Conservation (phyloP, 2,888 invertebrate genomes). For the Anoncus sp. region DNA sequence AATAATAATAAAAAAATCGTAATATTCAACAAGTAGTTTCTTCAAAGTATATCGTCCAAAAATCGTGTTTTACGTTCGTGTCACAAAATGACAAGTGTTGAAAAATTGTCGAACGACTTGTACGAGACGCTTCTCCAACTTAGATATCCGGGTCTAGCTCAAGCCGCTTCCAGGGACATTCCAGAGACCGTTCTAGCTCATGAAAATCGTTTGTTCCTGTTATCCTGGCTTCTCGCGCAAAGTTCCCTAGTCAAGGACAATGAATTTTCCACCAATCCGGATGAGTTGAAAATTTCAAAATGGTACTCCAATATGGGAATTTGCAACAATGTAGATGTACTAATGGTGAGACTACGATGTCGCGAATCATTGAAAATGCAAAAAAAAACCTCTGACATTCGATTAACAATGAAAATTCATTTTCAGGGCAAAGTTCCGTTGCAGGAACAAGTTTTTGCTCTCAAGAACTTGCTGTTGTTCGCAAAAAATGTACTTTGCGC, state of each 20-base stretch:
- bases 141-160: constrained; percentile 76
- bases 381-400: not conserved
- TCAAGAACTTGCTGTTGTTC: constrained; percentile 70
- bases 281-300: constrained; percentile 65
- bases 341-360: constrained; percentile 70
- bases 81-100: constrained; percentile 54
- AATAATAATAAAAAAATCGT: too few relatives aligned
- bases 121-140: constrained; percentile 71
- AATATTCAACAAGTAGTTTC: not conserved
- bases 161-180: constrained; percentile 65
- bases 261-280: constrained; percentile 60
- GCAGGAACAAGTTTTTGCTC: constrained; percentile 68
- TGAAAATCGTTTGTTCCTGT: constrained; percentile 70
- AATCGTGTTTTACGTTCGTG: not conserved
- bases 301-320: constrained; percentile 75
- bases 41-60: not conserved
- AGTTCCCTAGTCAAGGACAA: constrained; percentile 51
- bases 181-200: constrained; percentile 67
- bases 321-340: constrained; percentile 66
- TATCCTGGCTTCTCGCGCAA: constrained; percentile 73
- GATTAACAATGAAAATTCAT: not conserved
- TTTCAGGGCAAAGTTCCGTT: constrained; percentile 72
- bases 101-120: constrained; percentile 66
- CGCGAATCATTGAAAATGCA: not conserved
- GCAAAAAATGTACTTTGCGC: constrained; percentile 65